These are phyloP conservation scores for Conomelus anceps DNA, from an alignment of 2,888 invertebrate species.

Conservation along the genomic window DNA sequence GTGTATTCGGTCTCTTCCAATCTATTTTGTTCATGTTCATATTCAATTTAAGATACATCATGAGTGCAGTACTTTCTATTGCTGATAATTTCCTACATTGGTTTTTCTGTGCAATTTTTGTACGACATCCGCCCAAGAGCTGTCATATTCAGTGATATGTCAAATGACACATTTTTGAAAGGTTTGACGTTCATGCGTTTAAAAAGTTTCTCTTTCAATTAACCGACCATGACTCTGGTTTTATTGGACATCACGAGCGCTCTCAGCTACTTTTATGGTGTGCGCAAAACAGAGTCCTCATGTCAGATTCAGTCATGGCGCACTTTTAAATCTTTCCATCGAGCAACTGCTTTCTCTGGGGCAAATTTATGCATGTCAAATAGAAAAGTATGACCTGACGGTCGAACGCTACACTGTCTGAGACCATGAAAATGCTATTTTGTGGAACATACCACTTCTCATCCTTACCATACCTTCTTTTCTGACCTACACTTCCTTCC, in stretches of 20 bases:
- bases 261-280: background rate
- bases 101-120: background rate
- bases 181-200: background rate
- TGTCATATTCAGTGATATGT: background rate
- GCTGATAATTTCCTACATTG: background rate
- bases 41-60: background rate
- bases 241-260: background rate
- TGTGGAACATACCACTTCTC: background rate
- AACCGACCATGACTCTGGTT: background rate
- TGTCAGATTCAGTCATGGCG: background rate
- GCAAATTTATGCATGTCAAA: background rate
- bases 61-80: background rate
- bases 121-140: background rate
- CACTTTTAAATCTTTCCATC: background rate
- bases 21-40: no score
- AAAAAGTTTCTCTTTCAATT: background rate
- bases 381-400: background rate
- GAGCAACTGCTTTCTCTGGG: background rate
- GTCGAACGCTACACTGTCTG: background rate
- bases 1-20: no score
- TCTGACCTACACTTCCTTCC: background rate
- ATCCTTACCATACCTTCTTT: background rate
- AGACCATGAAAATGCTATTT: background rate
- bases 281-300: background rate
- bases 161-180: background rate